Percentiles rank a stretch among this genome's conserved stretches.
phyloP scores from a whole-genome alignment of 2,113 vertebrate species.

The Hirundichthys speculiger region DNA sequence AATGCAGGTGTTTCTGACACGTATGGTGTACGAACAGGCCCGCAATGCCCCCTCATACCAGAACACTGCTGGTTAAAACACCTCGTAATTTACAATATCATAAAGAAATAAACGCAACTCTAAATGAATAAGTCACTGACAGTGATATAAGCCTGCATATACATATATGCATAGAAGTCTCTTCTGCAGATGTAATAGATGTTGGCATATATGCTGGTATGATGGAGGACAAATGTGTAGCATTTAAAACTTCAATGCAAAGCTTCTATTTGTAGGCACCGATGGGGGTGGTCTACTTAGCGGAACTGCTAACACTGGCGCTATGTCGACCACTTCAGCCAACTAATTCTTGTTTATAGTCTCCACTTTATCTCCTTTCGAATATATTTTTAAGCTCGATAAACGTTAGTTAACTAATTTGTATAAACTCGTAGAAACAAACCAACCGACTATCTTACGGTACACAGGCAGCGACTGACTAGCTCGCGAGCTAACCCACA shows the following conservation, averaged over 20 bases:
- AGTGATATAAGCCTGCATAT: neutral
- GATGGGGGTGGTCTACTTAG: neutral
- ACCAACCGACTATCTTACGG: constrained; percentile 7
- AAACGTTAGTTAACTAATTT: neutral
- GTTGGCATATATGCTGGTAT: neutral
- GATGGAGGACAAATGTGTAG: neutral
- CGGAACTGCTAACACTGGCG: neutral
- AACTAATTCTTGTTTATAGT: neutral
- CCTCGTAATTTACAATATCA: neutral
- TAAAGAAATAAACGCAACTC: too few relatives aligned
- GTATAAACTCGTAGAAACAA: constrained; percentile 29
- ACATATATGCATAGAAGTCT: neutral
- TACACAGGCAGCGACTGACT: constrained; percentile 1
- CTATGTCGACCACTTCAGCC: neutral
- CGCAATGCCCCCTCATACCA: neutral
- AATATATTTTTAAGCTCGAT: accelerated
- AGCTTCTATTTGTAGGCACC: constrained; percentile 3
- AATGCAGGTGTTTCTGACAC: neutral
- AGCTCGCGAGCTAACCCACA: constrained; percentile 33
- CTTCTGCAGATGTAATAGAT: neutral
- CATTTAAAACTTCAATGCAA: constrained; percentile 53
- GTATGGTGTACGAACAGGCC: neutral
- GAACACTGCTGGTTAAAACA: neutral
- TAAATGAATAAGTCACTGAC: too few relatives aligned
- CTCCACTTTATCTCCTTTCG: neutral